Evolutionary conservation across 2,888 invertebrate genomes (phyloP).

Genomic region (Catocala nupta): DNA sequence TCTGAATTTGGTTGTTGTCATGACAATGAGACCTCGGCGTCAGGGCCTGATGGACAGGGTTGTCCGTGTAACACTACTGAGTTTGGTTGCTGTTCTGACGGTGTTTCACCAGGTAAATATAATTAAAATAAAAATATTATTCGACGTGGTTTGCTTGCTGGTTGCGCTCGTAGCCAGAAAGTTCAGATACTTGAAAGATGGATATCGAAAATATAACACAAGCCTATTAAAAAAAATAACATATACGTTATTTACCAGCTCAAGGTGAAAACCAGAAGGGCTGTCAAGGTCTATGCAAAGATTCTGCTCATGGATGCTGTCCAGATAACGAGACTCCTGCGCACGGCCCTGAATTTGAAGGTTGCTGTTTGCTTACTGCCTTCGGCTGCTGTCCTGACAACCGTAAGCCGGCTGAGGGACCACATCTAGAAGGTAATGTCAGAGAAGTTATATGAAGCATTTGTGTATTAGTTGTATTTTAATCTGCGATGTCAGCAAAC

Average conservation of each 20-base stretch:
- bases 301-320: constrained; percentile 94
- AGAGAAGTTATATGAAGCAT: too few relatives aligned
- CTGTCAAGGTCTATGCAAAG: constrained; percentile 90
- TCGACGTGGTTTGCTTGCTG: too few relatives aligned
- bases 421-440: constrained; percentile 89
- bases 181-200: too few relatives aligned
- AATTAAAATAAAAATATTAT: background rate
- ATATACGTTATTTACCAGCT: constrained; percentile 71
- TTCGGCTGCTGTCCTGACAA: constrained; percentile 98
- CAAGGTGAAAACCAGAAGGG: constrained; percentile 91
- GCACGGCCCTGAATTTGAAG: constrained; percentile 93
- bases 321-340: constrained; percentile 94
- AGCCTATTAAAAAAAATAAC: too few relatives aligned
- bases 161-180: too few relatives aligned
- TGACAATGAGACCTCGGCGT: constrained; percentile 88
- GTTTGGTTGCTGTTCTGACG: constrained; percentile 93
- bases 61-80: constrained; percentile 88
- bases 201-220: too few relatives aligned
- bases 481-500: too few relatives aligned
- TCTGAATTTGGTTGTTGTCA: constrained; percentile 92
- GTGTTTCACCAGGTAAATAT: constrained; percentile 86
- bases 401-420: constrained; percentile 93
- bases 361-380: constrained; percentile 91
- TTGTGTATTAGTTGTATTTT: too few relatives aligned
- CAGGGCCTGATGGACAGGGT: constrained; percentile 89